Evolutionary conservation across 64 coral and sea anemone species (phyloP).

Genomic region (Pachyseris speciosa): DNA sequence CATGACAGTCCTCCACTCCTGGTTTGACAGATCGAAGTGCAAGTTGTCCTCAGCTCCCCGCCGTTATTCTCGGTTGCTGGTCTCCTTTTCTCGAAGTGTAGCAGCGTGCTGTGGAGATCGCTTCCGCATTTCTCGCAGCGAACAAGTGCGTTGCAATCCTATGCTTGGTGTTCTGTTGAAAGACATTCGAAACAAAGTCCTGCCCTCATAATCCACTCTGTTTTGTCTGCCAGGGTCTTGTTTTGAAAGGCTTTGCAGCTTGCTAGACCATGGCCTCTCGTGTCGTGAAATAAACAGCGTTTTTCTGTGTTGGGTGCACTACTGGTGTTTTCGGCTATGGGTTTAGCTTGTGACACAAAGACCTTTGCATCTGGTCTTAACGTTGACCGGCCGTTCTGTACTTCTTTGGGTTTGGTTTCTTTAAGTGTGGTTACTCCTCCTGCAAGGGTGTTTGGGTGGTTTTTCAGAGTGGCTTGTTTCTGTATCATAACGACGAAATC

Average conservation of each 20-base stretch:
- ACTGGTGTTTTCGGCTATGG: not conserved
- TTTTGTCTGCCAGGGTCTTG: constrained; percentile 24
- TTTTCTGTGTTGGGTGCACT: not conserved
- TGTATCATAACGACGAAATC: constrained; percentile 33
- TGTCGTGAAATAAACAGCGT: constrained; percentile 41
- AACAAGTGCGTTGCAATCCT: not conserved
- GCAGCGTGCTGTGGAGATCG: constrained; percentile 2
- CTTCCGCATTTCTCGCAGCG: constrained; percentile 24
- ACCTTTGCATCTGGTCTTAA: not conserved
- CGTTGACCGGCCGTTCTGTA: not conserved
- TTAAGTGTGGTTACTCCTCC: not conserved
- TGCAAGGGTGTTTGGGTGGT: constrained; percentile 42
- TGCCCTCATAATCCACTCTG: constrained; percentile 37
- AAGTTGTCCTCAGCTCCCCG: not conserved
- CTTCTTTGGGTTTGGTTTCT: not conserved
- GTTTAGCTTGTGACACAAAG: not conserved
- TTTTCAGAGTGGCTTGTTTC: constrained; percentile 28
- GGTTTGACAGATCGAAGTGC: constrained; percentile 4
- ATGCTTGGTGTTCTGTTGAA: constrained; percentile 1
- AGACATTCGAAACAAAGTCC: constrained; percentile 68
- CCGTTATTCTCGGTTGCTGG: not conserved
- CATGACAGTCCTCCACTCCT: constrained; percentile 26
- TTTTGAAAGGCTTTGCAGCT: constrained; percentile 41
- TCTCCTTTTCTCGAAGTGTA: constrained; percentile 23
- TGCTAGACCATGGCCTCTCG: constrained; percentile 9